Conservation (phyloP, 2,113 vertebrate genomes). For the Rhea americana region DNA sequence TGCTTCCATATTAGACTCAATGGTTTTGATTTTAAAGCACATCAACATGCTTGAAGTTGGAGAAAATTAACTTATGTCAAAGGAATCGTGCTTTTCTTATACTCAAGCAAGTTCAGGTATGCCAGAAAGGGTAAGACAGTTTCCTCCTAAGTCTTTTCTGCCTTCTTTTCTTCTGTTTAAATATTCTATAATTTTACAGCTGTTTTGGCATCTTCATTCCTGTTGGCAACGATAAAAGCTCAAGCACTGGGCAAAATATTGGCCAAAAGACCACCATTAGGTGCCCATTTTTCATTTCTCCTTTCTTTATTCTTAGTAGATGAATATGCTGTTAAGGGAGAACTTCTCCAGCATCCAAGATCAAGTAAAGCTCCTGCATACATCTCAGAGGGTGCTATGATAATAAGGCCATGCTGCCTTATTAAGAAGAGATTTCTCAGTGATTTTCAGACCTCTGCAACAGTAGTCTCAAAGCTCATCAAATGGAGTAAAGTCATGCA, state of each 20-base stretch:
- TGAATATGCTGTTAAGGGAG: neutral
- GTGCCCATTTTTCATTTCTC: neutral
- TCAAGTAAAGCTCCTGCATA: neutral
- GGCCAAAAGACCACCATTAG: neutral
- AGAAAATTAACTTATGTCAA: neutral
- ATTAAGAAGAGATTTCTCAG: neutral
- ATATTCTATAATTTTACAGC: neutral
- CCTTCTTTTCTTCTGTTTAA: neutral
- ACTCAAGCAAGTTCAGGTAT: neutral
- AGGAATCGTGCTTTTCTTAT: neutral
- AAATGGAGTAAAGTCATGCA: neutral
- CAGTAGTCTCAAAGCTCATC: neutral
- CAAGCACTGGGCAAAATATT: neutral
- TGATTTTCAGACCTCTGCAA: neutral
- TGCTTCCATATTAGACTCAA: neutral
- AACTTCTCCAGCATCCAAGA: neutral
- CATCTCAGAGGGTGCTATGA: neutral
- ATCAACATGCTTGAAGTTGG: neutral
- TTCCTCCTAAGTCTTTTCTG: neutral
- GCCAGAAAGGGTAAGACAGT: neutral
- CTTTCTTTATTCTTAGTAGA: neutral
- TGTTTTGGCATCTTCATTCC: neutral
- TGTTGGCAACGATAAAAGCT: neutral
- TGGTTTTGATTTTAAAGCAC: neutral
- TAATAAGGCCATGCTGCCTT: neutral